Evolutionary conservation across 2,888 invertebrate species (phyloP).

Genomic region (Zele albiditarsus): DNA sequence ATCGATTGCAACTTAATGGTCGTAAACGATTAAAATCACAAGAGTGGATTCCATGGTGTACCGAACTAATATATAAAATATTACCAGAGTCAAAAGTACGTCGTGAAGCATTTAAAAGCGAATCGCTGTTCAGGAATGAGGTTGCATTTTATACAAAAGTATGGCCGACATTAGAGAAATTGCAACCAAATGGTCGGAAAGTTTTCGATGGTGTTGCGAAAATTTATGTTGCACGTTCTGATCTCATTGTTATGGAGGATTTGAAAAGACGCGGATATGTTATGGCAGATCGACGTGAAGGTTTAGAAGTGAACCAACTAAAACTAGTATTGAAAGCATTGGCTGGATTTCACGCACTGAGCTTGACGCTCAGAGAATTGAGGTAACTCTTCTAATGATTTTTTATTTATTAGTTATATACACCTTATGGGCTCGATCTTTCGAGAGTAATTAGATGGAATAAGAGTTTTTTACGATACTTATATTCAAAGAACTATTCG

Average conservation of each 20-base stretch:
- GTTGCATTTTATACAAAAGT: constrained; percentile 83
- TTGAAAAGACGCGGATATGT: constrained; percentile 69
- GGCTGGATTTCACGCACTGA: constrained; percentile 74
- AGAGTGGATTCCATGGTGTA: constrained; percentile 77
- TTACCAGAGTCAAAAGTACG: constrained; percentile 79
- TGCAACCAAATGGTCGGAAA: constrained; percentile 71
- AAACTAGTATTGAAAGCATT: constrained; percentile 70
- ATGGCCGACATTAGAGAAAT: constrained; percentile 78
- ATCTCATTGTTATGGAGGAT: constrained; percentile 74
- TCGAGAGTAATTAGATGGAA: neutral
- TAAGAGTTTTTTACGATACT: neutral
- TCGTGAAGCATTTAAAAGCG: constrained; percentile 83
- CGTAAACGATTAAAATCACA: constrained; percentile 67
- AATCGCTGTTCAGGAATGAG: constrained; percentile 81
- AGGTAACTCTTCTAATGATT: constrained; percentile 55
- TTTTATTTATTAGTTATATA: constrained; percentile 6
- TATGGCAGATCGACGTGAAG: constrained; percentile 72
- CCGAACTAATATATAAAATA: constrained; percentile 82
- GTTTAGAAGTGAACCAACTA: constrained; percentile 68
- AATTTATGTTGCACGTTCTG: constrained; percentile 68
- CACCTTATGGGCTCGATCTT: neutral
- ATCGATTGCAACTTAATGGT: constrained; percentile 79
- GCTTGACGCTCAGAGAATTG: constrained; percentile 70
- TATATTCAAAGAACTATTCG: too few relatives aligned
- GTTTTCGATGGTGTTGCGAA: constrained; percentile 68